Evolutionary conservation across 2,797 vertebrate genomes (phyloP).

Genomic region (Rhinatrema bivittatum): DNA sequence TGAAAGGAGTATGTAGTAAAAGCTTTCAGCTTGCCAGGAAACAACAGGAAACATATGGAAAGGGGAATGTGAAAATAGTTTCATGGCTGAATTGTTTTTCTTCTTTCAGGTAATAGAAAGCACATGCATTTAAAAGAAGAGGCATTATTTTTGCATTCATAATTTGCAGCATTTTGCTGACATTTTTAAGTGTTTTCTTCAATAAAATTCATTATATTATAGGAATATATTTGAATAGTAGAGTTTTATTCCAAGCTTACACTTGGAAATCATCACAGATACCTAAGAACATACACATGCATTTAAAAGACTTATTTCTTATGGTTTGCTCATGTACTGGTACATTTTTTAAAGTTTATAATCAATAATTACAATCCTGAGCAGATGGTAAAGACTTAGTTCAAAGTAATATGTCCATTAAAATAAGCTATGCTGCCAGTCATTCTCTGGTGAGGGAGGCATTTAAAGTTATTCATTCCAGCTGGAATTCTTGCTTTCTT

Average conservation of each 20-base stretch:
- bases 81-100: slow-evolving; percentile 17
- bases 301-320: slow-evolving; percentile 29
- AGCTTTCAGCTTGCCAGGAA: slow-evolving; percentile 13
- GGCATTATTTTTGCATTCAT: slow-evolving; percentile 2
- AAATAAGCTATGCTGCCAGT: slow-evolving; percentile 33
- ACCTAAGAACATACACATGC: slow-evolving; percentile 16
- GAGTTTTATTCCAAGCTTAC: slow-evolving; percentile 13
- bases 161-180: not conserved
- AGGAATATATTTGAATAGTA: slow-evolving; percentile 7
- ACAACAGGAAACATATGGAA: slow-evolving; percentile 16
- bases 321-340: slow-evolving; percentile 27
- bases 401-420: slow-evolving; percentile 41
- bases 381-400: slow-evolving; percentile 45
- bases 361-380: slow-evolving; percentile 37
- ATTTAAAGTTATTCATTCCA: slow-evolving; percentile 12
- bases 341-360: slow-evolving; percentile 38
- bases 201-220: slow-evolving; percentile 11
- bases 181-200: slow-evolving; percentile 4
- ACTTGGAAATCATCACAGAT: slow-evolving; percentile 21
- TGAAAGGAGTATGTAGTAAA: slow-evolving; percentile 10
- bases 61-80: slow-evolving; percentile 13
- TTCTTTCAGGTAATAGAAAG: too few relatives aligned
- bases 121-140: too few relatives aligned
- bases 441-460: slow-evolving; percentile 22
- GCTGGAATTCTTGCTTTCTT: slow-evolving; percentile 18